A percentile compares a stretch with the other conserved stretches of the same genome.
These are phyloP conservation scores for Cabera pusaria DNA, from an alignment of 2,888 invertebrate species.

Conservation along the genomic window DNA sequence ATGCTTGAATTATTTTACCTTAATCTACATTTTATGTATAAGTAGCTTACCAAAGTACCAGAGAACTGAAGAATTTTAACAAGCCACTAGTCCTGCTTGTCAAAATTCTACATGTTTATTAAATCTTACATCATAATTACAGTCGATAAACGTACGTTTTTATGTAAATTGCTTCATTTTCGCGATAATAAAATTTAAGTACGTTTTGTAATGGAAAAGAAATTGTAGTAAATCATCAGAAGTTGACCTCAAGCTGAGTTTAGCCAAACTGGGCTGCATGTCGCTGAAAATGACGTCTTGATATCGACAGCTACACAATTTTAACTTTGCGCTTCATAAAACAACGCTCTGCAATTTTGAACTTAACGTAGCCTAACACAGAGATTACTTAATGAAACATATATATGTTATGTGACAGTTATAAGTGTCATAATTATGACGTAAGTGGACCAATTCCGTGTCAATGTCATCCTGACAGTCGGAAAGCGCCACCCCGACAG, in stretches of 20 bases:
- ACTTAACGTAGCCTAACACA: no score
- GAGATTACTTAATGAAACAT: no score
- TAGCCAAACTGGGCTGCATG: constrained; percentile 14
- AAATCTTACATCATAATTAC: constrained; percentile 26
- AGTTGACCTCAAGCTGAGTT: constrained; percentile 18
- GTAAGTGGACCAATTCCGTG: constrained; percentile 43
- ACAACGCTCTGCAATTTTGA: background rate
- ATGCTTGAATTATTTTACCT: constrained; percentile 2
- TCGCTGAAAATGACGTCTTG: constrained; percentile 13
- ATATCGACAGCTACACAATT: constrained; percentile 10
- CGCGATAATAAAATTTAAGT: constrained; percentile 11
- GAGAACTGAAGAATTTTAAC: constrained; percentile 9
- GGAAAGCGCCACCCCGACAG: constrained; percentile 44
- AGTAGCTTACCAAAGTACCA: background rate
- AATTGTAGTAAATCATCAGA: constrained; percentile 21
- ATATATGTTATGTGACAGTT: no score
- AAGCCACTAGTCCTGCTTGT: constrained; percentile 16
- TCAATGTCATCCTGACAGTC: constrained; percentile 46
- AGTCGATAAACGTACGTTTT: constrained; percentile 21
- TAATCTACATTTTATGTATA: constrained; percentile 5
- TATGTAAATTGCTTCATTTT: constrained; percentile 30
- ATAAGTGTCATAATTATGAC: constrained; percentile 34
- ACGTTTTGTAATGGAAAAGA: constrained; percentile 18
- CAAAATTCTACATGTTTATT: constrained; percentile 25
- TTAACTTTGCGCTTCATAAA: background rate